phyloP scores from a whole-genome alignment of 2,113 vertebrate species.

The Gobiocypris rarus region DNA sequence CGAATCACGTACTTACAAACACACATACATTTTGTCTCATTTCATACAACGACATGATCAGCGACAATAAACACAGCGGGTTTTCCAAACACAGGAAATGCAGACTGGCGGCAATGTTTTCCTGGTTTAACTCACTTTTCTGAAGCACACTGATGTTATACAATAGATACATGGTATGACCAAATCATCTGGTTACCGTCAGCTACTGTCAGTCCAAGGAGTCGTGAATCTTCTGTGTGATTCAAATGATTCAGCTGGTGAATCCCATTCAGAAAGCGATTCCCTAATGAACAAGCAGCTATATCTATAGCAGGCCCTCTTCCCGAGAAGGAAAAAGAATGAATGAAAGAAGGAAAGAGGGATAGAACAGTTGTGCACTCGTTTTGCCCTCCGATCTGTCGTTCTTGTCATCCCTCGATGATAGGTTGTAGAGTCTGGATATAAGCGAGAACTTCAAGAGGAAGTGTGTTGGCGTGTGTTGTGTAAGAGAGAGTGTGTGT shows the following conservation, averaged over 20 bases:
- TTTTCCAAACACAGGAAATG: constrained; percentile 44
- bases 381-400: constrained; percentile 27
- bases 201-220: constrained; percentile 49
- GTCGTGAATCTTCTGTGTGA: constrained; percentile 36
- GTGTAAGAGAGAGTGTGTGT: constrained; percentile 22
- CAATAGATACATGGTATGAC: constrained; percentile 45
- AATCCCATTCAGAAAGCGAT: constrained; percentile 40
- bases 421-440: constrained; percentile 52
- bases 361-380: constrained; percentile 39
- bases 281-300: constrained; percentile 44
- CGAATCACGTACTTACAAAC: constrained; percentile 33
- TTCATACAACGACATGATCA: constrained; percentile 43
- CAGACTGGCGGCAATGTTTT: neutral
- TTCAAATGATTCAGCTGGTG: constrained; percentile 34
- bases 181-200: constrained; percentile 45
- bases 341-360: constrained; percentile 36
- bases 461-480: constrained; percentile 27
- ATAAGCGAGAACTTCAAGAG: constrained; percentile 47
- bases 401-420: constrained; percentile 43
- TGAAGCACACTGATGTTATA: constrained; percentile 45
- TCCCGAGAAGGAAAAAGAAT: constrained; percentile 39
- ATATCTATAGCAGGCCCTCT: constrained; percentile 38
- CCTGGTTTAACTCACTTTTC: constrained; percentile 29
- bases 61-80: constrained; percentile 45
- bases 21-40: constrained; percentile 38